Base-by-base conservation (phyloP, 1,140 invertebrate genomes). In the Diachasma alloeum region DNA sequence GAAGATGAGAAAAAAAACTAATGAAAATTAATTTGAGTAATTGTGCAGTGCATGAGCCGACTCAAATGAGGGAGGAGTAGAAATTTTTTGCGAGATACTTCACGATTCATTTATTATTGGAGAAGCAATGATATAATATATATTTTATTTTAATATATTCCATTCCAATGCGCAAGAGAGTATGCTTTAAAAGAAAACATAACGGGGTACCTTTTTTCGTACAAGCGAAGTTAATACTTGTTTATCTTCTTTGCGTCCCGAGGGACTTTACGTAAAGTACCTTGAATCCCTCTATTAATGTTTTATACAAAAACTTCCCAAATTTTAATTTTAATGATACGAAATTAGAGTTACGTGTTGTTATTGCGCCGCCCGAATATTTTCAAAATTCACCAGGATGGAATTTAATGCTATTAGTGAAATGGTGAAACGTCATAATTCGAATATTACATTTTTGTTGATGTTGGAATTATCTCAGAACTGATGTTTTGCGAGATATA, bases 101-200 rank as follows among this genome's bases (percentile, higher is more conserved):
- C 53, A 68, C 48, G 39, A 76, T 76, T 44, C 70, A 26, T 31
- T n/a, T 11, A 59, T 72, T 53, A 39, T 69, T 70, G 67, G 67
- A 70, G 24, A 71, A 44, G 46, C 37, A 70, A 71, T 70, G 22
- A 72, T 56, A 68, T 46, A 48, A 82, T 67, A 85, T 84, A 86
- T 87, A 88, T 86, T 88, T 87, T 88, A 88, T 83, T 82, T 85
- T 88, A 87, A 87, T 88, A 88, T 87, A 89, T 88, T 87, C 36
- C 88, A 88, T 89, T 89, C 87, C 87, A 88, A 83, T 83, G 78
- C 42, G 46, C 44, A 31, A 53, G 22, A 71, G 22, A 63, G 83
- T 81, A 87, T 87, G 87, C 86, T 88, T 88, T 87, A 87, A 86
- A 81, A 68, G 11, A 66, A 26, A 66, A 68, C 10, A 26, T 4